Conservation (phyloP, 2,797 vertebrate species). For the Lateolabrax maculatus region DNA sequence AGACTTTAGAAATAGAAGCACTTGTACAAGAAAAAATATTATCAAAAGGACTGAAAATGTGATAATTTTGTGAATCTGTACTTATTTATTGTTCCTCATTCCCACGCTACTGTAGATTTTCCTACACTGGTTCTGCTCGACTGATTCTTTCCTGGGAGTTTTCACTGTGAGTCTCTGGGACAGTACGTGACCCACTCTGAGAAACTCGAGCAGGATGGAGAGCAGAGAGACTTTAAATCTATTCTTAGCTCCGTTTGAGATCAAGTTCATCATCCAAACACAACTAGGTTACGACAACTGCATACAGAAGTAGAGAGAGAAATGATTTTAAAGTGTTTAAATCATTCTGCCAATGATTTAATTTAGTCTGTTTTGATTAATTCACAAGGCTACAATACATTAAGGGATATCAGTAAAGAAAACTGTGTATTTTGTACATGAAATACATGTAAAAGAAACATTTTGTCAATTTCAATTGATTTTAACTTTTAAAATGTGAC, state of each 20-base stretch:
- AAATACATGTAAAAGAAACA: not conserved
- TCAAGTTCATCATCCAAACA: not conserved
- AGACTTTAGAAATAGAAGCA: not conserved
- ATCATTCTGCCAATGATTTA: not conserved
- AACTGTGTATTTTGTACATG: not conserved
- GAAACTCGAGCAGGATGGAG: slow-evolving; percentile 1
- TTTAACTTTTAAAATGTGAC: not conserved
- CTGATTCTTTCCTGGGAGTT: not conserved
- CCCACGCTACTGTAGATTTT: not conserved
- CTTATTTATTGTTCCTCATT: not conserved
- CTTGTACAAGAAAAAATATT: not conserved
- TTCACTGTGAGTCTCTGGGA: not conserved
- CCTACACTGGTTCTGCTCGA: fast-evolving
- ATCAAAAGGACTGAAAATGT: not conserved
- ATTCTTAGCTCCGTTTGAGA: slow-evolving; percentile 23
- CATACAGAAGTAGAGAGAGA: no score
- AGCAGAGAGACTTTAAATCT: slow-evolving; percentile 7
- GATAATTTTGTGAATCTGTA: not conserved
- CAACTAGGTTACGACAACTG: not conserved
- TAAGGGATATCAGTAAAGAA: not conserved
- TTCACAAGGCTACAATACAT: not conserved
- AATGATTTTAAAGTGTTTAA: no score
- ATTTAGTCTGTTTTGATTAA: not conserved
- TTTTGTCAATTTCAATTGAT: not conserved
- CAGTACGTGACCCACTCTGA: not conserved